Base-by-base conservation (phyloP, 2,888 invertebrate species). In the Netelia inedita region DNA sequence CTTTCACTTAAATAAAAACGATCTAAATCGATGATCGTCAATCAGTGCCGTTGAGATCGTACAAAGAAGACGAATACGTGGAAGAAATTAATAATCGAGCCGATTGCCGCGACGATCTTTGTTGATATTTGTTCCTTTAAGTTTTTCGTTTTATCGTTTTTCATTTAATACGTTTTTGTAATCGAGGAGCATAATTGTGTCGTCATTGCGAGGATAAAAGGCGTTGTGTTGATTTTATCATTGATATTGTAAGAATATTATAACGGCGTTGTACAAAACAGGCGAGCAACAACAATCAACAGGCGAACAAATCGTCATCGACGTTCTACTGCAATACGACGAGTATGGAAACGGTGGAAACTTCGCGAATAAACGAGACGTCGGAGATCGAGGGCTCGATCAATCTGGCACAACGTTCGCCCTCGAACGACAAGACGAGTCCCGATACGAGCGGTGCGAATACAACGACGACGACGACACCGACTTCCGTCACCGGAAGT, bases 281-380 rank as follows among this genome's bases (percentile, higher is more conserved):
- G 79, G 80, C 83, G 69, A 79, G 78, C 72, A 76, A 23, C 79
- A 86, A 35, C 86, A 83, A 79, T 75, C 73, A 66, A 14, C 83
- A 85, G 43, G 80, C 69, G 71, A 69, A 86, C 83, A 84, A 79
- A 69, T 82, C 88, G 68, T 88, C 89, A 9, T 87, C 89, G 69
- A 88, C 89, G 59, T 91, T 91, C 89, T 91, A 91, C 87, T 89
- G 89, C 89, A 90, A 89, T 84, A 65, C 35, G 6, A 35, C 35
- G 35, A 35, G 89, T 46, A 89, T 88, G 89, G 89, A 91, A 41
- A 71, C 74, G 72, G 75, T 83, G 82, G 88, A 86, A 83, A 83
- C 76, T 75, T 81, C 84, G 78, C 68, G 82, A 72, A 69, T 43
- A 63, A 50, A 16, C 83, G 68, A 86, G 41, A 11, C 66, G 28